Base-by-base conservation (phyloP, 92 coral and sea anemone species). In the Parazoanthus swiftii region DNA sequence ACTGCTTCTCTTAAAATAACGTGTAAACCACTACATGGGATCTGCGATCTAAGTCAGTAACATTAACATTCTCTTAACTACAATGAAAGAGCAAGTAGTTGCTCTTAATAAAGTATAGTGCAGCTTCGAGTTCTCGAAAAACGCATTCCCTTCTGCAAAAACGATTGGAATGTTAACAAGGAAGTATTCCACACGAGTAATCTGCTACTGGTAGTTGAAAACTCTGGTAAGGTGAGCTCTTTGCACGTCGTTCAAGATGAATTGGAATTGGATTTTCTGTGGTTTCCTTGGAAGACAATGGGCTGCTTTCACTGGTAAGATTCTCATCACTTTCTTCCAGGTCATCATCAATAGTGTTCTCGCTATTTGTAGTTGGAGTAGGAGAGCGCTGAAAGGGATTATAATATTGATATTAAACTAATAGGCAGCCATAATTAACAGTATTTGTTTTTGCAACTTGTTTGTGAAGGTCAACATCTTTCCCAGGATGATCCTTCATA, bases 31-130 rank as follows among this genome's bases (percentile, higher is more conserved):
- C 82, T 78, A 78, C 82, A 78, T 78, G 82, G 82, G 82, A 78
- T 78, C 82, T 78, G 66, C 82, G 82, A 78, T 78, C 82, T 78
- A 78, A 78, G 82, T 78, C 82, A 78, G 82, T 78, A 78, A 78
- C 82, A 78, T 78, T 46, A 78, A 78, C 82, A 78, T 78, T 78
- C 82, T 78, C 82, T 78, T 78, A 78, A 78, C 82, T 78, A 78
- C 82, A 78, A 78, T 78, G 82, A 78, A 78, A 78, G 66, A 78
- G 82, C 82, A 78, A 78, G 82, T 78, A 78, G 82, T 46, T 78
- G 82, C 66, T 78, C 82, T 48, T 78, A 78, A 78, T 78, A 48
- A 44, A 78, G 82, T 78, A 25, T 48, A 78, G 82, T 78, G 82
- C 82, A 78, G 82, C 82, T 77, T 44, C 81, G 65, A 77, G 66